These are phyloP conservation scores for Pyrgus malvae DNA, from an alignment of 2,888 invertebrate genomes.

Conservation along the genomic window DNA sequence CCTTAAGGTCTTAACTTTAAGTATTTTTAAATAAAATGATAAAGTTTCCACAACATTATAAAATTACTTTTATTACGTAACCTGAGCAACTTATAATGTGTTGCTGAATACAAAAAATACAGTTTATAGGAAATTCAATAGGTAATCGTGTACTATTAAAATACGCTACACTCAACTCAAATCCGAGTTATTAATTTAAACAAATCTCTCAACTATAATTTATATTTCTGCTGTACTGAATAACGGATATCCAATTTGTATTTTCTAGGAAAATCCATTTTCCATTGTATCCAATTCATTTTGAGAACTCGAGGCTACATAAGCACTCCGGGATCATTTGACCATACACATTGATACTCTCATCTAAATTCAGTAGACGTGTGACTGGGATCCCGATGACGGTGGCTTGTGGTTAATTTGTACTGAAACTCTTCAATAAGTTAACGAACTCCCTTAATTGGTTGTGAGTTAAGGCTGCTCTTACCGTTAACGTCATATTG, in stretches of 20 bases:
- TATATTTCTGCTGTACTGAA: no score
- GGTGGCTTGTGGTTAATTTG: constrained; percentile 23
- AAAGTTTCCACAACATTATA: no score
- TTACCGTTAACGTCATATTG: neutral
- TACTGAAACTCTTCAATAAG: constrained; percentile 15
- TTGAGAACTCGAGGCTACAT: constrained; percentile 23
- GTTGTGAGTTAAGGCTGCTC: constrained; percentile 5
- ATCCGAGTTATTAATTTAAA: no score
- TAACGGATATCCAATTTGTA: neutral
- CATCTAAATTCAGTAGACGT: constrained; percentile 69
- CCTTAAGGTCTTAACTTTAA: no score
- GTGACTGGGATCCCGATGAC: constrained; percentile 47
- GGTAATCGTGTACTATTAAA: neutral
- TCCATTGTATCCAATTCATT: constrained; percentile 13
- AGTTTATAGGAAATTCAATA: no score
- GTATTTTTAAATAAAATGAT: no score
- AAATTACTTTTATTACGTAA: no score
- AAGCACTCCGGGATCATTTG: constrained; percentile 38
- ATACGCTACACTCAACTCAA: no score
- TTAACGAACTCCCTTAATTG: constrained; percentile 13
- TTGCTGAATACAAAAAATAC: no score
- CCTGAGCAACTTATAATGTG: no score
- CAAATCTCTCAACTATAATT: no score
- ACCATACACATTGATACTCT: constrained; percentile 65
- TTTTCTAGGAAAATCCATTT: constrained; percentile 12